Conservation (phyloP, 2,113 vertebrate genomes). For the Phrynocephalus versicolor region DNA sequence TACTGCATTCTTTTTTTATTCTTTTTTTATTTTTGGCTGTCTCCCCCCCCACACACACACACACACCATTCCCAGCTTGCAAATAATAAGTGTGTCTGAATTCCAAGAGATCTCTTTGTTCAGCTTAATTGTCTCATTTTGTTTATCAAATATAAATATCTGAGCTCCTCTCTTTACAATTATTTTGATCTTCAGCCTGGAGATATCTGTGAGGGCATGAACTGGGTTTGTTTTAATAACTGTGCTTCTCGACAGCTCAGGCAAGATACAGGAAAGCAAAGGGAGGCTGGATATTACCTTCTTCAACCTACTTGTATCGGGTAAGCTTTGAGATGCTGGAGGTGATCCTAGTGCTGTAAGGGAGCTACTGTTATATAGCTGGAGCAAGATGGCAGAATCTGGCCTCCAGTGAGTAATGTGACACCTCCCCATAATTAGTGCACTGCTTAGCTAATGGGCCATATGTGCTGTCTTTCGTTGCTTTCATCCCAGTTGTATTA, state of each 20-base stretch:
- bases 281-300: fast-evolving
- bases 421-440: constrained; percentile 57
- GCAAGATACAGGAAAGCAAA: neutral
- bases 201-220: neutral
- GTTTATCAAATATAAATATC: constrained; percentile 45
- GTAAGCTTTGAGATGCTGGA: neutral
- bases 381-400: constrained; percentile 45
- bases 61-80: constrained; percentile 50
- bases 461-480: constrained; percentile 43
- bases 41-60: constrained; percentile 6
- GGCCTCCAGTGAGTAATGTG: constrained; percentile 44
- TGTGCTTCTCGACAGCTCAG: neutral
- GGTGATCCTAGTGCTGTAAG: fast-evolving
- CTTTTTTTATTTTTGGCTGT: neutral
- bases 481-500: constrained; percentile 40
- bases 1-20: constrained; percentile 29
- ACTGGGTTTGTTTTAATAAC: neutral
- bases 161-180: constrained; percentile 4
- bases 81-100: constrained; percentile 61
- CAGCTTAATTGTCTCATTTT: constrained; percentile 28
- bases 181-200: neutral
- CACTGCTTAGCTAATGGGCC: constrained; percentile 44
- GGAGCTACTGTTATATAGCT: neutral
- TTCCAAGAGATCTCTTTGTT: constrained; percentile 43
- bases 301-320: fast-evolving